Conservation (phyloP, 1,140 invertebrate species). For the Drosophila sp. region DNA sequence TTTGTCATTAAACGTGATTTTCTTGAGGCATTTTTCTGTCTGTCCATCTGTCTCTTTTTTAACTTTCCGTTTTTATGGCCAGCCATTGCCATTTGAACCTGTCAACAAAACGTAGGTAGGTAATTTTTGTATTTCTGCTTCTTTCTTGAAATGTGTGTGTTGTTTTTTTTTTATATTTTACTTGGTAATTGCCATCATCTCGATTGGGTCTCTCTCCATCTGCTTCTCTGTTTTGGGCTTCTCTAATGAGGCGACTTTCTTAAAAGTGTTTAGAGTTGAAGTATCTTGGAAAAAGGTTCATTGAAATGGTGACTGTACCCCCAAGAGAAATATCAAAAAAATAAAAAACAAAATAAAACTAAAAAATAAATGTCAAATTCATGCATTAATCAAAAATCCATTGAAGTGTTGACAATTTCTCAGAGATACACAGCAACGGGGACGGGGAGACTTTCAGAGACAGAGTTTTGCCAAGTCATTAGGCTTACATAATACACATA, state of each 20-base stretch:
- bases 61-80: slow-evolving; percentile 71
- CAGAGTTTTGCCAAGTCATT: slow-evolving; percentile 23
- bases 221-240: slow-evolving; percentile 1
- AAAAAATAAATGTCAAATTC: slow-evolving; percentile 62
- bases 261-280: slow-evolving; percentile 34
- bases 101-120: slow-evolving; percentile 31
- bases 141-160: background rate
- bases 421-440: slow-evolving; percentile 2
- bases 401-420: slow-evolving; percentile 68
- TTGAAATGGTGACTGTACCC: slow-evolving; percentile 67
- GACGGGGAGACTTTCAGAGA: slow-evolving; percentile 7
- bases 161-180: slow-evolving; percentile 34
- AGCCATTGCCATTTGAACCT: slow-evolving; percentile 73
- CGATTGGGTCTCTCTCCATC: slow-evolving; percentile 36
- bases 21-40: slow-evolving; percentile 56
- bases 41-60: slow-evolving; percentile 37
- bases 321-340: slow-evolving; percentile 15
- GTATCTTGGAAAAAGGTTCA: slow-evolving; percentile 40
- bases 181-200: slow-evolving; percentile 59
- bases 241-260: slow-evolving; percentile 66
- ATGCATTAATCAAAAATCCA: slow-evolving; percentile 76
- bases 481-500: slow-evolving; percentile 36
- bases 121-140: slow-evolving; percentile 2
- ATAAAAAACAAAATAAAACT: slow-evolving; percentile 17
- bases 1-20: slow-evolving; percentile 68